Conservation (phyloP, 2,113 vertebrate genomes). For the Colossoma macropomum region DNA sequence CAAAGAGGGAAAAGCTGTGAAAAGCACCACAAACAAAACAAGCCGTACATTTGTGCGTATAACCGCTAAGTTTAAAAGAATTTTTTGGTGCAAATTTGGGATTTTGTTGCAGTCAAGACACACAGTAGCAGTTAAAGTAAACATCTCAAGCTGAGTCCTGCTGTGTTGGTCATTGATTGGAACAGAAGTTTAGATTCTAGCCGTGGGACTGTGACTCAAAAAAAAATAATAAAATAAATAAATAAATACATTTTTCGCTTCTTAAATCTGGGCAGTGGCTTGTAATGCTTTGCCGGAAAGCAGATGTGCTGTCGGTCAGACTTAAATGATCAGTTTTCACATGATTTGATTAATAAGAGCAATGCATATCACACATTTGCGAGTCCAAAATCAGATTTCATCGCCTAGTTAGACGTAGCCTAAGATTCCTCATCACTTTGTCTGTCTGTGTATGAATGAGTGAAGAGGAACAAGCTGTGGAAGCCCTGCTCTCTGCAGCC, state of each 20-base stretch:
- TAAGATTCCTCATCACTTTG: conserved; percentile 28
- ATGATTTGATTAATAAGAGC: background rate
- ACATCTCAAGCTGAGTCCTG: background rate
- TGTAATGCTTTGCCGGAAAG: no score
- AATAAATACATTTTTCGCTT: background rate
- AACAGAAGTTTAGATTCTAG: background rate
- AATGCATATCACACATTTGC: background rate
- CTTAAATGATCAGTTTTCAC: background rate
- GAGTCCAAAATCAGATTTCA: background rate
- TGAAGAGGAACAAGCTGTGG: conserved; percentile 21
- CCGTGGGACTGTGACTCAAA: background rate
- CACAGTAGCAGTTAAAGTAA: no score
- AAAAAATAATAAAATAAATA: no score
- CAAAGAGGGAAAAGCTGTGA: background rate
- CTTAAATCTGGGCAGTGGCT: background rate
- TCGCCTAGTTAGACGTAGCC: background rate
- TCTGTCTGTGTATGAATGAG: background rate
- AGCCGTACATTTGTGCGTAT: no score
- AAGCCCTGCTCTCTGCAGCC: background rate
- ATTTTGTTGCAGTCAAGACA: background rate
- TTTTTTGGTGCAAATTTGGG: background rate
- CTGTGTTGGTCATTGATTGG: background rate
- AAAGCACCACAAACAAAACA: background rate
- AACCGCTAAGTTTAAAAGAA: background rate
- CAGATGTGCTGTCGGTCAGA: no score